phyloP scores from a whole-genome alignment of 2,113 vertebrate genomes.

The Protobothrops flavoviridis region DNA sequence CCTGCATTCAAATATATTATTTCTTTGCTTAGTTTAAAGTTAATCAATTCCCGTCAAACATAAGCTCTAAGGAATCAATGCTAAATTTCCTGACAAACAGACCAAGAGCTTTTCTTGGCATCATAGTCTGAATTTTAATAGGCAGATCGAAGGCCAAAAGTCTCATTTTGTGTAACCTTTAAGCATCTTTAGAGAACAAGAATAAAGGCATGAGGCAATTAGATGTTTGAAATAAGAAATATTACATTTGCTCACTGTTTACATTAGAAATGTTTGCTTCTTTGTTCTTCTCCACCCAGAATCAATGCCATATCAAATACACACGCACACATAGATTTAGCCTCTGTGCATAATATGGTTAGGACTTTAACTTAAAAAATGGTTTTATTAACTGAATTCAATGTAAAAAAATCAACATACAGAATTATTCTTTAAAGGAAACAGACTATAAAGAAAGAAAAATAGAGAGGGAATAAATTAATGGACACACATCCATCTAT shows the following conservation, averaged over 20 bases:
- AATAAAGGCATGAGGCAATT: slow-evolving; percentile 38
- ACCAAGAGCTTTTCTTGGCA: slow-evolving; percentile 11
- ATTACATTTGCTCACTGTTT: slow-evolving; percentile 32
- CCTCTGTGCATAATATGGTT: background rate
- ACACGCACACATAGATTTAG: background rate
- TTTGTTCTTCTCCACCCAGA: slow-evolving; percentile 28
- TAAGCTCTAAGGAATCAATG: slow-evolving; percentile 42
- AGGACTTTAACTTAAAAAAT: background rate
- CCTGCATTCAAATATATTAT: slow-evolving; percentile 27
- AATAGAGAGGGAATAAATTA: background rate
- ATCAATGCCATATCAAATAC: background rate
- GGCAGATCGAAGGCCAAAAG: slow-evolving; percentile 54
- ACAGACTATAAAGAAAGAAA: background rate
- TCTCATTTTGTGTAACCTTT: slow-evolving; percentile 49
- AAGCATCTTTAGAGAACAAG: slow-evolving; percentile 18
- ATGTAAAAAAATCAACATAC: background rate
- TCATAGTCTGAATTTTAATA: slow-evolving; percentile 6
- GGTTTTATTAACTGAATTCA: background rate
- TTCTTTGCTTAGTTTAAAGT: slow-evolving; percentile 42
- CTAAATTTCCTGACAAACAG: slow-evolving; percentile 48
- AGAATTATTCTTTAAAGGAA: background rate
- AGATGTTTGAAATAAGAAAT: slow-evolving; percentile 38
- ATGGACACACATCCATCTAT: background rate
- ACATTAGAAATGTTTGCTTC: slow-evolving; percentile 29
- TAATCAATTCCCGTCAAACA: slow-evolving; percentile 41